A percentile compares a stretch with the other conserved stretches of the same genome.
Evolutionary conservation across 2,888 invertebrate species (phyloP).

Genomic region (Alitta virens): DNA sequence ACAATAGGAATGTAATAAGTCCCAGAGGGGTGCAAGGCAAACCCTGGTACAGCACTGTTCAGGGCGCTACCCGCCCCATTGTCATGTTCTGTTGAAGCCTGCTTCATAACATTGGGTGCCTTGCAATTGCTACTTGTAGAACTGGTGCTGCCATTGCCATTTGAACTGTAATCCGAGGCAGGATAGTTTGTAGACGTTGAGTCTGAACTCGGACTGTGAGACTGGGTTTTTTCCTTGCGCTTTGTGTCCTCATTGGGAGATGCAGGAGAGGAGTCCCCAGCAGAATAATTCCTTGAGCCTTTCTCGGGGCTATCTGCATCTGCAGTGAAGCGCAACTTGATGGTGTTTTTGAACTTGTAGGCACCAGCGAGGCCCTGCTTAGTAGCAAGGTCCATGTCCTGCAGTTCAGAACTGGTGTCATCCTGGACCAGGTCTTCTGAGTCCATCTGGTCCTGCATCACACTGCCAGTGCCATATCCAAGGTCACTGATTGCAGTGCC

Average conservation of each 20-base stretch:
- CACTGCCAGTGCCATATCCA: too few relatives aligned
- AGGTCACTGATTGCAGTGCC: too few relatives aligned
- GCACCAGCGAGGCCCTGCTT: slow-evolving; percentile 33
- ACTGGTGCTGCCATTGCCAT: background rate
- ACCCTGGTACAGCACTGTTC: slow-evolving; percentile 72
- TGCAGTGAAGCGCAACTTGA: slow-evolving; percentile 78
- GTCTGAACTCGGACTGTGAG: background rate
- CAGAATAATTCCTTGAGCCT: background rate
- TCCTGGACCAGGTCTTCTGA: background rate
- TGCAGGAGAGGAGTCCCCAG: background rate
- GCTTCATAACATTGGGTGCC: background rate
- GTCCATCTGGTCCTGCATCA: background rate
- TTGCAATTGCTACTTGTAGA: background rate
- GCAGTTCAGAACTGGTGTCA: background rate
- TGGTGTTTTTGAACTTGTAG: slow-evolving; percentile 93
- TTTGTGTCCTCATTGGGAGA: background rate
- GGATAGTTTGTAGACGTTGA: slow-evolving; percentile 4
- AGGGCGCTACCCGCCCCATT: background rate
- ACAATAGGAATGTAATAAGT: slow-evolving; percentile 80
- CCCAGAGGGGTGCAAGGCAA: slow-evolving; percentile 85
- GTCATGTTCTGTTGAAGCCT: background rate
- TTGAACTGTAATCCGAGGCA: slow-evolving; percentile 3
- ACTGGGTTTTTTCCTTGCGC: background rate
- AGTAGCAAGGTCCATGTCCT: background rate
- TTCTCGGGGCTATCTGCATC: slow-evolving; percentile 31